Conservation (phyloP, 2,888 invertebrate species). For the Ethmia dodecea region DNA sequence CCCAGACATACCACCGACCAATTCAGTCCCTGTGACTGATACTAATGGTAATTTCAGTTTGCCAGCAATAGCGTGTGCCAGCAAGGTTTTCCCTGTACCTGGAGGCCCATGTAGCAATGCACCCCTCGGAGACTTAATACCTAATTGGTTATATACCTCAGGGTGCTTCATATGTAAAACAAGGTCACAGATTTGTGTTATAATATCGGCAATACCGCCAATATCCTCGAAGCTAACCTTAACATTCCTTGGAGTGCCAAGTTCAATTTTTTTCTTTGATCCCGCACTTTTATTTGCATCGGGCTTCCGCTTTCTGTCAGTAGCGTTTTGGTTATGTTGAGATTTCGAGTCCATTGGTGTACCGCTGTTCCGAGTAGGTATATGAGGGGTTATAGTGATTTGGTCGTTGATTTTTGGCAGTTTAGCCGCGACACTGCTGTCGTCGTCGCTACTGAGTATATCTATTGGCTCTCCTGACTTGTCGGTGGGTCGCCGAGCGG, state of each 20-base stretch:
- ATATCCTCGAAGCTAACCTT: constrained; percentile 84
- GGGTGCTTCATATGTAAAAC: constrained; percentile 93
- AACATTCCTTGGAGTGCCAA: constrained; percentile 51
- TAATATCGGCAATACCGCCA: constrained; percentile 87
- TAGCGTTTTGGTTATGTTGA: constrained; percentile 39
- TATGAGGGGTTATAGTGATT: constrained; percentile 68
- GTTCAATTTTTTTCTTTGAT: constrained; percentile 50
- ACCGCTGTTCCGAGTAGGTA: constrained; percentile 48
- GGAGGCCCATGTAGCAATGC: constrained; percentile 97
- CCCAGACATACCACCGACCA: constrained; percentile 96
- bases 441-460: constrained; percentile 63
- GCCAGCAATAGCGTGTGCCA: constrained; percentile 90
- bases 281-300: constrained; percentile 37
- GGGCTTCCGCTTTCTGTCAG: constrained; percentile 59
- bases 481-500: constrained; percentile 49
- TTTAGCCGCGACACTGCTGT: constrained; percentile 61
- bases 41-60: constrained; percentile 91
- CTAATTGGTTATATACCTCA: constrained; percentile 90
- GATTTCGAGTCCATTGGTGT: constrained; percentile 39
- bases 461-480: constrained; percentile 67
- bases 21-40: constrained; percentile 93
- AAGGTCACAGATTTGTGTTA: constrained; percentile 83
- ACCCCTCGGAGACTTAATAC: constrained; percentile 92
- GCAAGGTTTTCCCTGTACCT: constrained; percentile 93
- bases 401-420: constrained; percentile 69